Evolutionary conservation across 2,113 vertebrate species (phyloP).

Genomic region (Ciconia maguari): DNA sequence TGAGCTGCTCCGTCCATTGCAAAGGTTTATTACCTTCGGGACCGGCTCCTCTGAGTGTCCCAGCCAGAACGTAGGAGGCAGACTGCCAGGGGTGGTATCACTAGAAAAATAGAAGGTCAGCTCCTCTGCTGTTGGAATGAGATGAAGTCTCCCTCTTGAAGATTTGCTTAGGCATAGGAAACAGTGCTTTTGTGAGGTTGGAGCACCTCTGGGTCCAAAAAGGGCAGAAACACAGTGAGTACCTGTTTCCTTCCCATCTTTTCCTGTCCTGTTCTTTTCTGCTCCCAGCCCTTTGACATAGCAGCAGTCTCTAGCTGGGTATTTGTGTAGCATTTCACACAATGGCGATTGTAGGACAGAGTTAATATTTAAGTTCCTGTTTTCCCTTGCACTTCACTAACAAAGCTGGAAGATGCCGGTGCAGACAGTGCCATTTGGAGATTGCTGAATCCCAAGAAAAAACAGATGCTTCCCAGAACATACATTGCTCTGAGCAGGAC

Average conservation of each 20-base stretch:
- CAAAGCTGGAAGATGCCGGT: background rate
- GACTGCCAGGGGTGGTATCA: background rate
- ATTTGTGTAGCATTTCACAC: background rate
- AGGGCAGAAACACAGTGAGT: background rate
- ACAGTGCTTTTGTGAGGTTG: background rate
- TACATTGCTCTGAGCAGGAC: background rate
- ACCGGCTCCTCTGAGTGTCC: rapidly evolving
- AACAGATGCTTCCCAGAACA: background rate
- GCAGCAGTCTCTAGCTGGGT: background rate
- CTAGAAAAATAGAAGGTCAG: background rate
- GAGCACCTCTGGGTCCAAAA: background rate
- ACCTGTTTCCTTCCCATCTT: background rate
- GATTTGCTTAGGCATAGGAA: background rate
- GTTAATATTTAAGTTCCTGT: background rate
- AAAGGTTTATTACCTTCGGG: background rate
- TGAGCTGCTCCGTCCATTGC: background rate
- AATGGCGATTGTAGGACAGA: background rate
- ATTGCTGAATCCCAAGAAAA: background rate
- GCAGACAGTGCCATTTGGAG: background rate
- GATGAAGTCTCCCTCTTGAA: background rate
- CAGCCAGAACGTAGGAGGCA: background rate
- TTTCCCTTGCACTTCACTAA: background rate
- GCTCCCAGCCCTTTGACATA: background rate
- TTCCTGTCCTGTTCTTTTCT: background rate
- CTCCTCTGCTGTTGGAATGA: background rate